Evolutionary conservation across 2,113 vertebrate genomes (phyloP).

Genomic region (Phrynocephalus versicolor): DNA sequence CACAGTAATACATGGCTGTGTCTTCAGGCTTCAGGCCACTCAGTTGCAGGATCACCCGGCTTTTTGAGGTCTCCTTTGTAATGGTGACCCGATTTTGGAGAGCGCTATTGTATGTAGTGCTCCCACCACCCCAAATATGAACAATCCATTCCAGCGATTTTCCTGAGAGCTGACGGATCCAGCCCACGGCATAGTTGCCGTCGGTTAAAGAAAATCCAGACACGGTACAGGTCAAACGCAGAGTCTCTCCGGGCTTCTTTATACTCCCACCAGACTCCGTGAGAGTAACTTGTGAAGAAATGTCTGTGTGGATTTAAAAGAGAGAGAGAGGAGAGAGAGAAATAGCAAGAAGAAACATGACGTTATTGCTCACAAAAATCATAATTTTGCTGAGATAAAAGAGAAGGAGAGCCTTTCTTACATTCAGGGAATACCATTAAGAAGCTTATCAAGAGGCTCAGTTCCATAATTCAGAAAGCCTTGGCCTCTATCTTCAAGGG

Average conservation of each 20-base stretch:
- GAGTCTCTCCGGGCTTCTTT: background rate
- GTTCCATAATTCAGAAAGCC: background rate
- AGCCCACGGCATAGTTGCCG: background rate
- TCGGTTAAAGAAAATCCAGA: background rate
- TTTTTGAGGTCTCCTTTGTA: background rate
- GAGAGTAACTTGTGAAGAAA: background rate
- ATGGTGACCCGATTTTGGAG: background rate
- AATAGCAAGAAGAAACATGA: background rate
- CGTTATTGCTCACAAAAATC: too few species aligned
- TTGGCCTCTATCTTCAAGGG: background rate
- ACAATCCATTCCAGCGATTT: background rate
- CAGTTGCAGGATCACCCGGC: background rate
- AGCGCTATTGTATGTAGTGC: rapidly evolving
- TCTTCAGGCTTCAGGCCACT: background rate
- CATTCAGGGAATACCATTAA: background rate
- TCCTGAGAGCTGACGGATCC: background rate
- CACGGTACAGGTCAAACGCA: background rate
- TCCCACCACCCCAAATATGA: background rate
- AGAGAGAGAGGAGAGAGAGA: too few species aligned
- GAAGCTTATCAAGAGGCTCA: background rate
- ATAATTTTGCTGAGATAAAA: background rate
- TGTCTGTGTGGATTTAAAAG: background rate
- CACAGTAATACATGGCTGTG: background rate
- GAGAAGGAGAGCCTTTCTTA: background rate
- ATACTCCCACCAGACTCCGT: background rate